These are phyloP conservation scores for Diabrotica balteata DNA, from an alignment of 2,888 invertebrate genomes.

Conservation along the genomic window DNA sequence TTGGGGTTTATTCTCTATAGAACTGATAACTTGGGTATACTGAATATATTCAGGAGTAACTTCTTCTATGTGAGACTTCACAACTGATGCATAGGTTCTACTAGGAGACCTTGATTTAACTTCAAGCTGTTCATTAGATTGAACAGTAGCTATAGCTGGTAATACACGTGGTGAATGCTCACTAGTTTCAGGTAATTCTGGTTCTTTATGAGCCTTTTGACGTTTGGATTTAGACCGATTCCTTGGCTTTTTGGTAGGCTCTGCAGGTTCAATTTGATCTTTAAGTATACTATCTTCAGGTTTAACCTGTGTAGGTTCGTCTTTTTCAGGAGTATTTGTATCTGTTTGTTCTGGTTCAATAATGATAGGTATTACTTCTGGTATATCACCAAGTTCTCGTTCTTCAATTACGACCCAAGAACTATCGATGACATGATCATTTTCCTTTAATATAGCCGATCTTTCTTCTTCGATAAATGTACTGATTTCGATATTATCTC, in stretches of 20 bases:
- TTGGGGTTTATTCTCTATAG: slow-evolving; percentile 12
- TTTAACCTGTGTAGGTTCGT: no score
- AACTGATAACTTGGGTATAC: slow-evolving; percentile 4
- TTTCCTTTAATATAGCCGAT: not conserved
- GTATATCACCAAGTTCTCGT: not conserved
- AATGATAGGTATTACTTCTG: not conserved
- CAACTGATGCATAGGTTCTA: slow-evolving; percentile 21
- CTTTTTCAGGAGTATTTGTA: not conserved
- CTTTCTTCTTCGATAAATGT: slow-evolving; percentile 10
- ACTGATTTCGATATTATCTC: slow-evolving; percentile 15
- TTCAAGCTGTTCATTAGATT: slow-evolving; percentile 4
- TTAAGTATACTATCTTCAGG: no score
- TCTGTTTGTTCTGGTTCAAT: not conserved
- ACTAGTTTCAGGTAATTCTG: not conserved
- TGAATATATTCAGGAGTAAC: slow-evolving; percentile 5
- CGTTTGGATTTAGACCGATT: slow-evolving; percentile 15
- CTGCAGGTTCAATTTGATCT: no score
- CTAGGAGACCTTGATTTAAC: slow-evolving; percentile 14
- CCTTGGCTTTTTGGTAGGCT: not conserved
- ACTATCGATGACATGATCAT: not conserved
- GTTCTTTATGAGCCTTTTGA: slow-evolving; percentile 2
- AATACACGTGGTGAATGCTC: not conserved
- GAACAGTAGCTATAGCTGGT: not conserved
- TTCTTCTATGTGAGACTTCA: slow-evolving; percentile 14
- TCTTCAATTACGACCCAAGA: not conserved